Evolutionary conservation across 2,888 invertebrate species (phyloP), one percentile per base, ranked within the genome.

Genomic region (Elmis aenea): DNA sequence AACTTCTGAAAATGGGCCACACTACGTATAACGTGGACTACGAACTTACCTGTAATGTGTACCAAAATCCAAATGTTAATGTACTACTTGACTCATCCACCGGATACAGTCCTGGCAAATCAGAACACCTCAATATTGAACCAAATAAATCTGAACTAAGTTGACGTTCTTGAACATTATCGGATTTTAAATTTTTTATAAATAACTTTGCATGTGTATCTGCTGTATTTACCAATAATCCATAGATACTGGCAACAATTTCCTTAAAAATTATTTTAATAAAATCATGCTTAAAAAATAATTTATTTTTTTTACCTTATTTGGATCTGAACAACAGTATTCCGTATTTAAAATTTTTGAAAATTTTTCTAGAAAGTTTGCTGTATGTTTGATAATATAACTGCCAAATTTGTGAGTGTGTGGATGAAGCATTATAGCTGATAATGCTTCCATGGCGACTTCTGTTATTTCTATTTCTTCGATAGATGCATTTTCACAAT

Each of bases 51-150:
- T 94, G 93, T 32, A 94, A 67, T 35, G 85, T 81, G 62, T 89
- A 94, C 94, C 94, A 94, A 66, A 93, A 90, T 2, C 87, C 85
- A 68, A 93, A 84, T 0, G 90, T 79, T 46, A 91, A 75, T 40
- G 83, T 85, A 59, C 92, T 93, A 43, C 86, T 80, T 0, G 81
- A 83, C 68, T 94, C 95, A 57, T 94, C 88, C 2, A 85, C 74
- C 0, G 93, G 93, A 69, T 88, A 94, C 48, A 84, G 77, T 0
- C 93, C 93, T 5, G 83, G 79, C 45, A 83, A 78, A 42, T 83
- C 82, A 24, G 89, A 86, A 57, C 90, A 90, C 35, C 81, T 77
- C 32, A 94, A 67, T 42, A 92, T 72, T 35, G 87, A 73, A 42
- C 81, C 76, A 1, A 93, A 74, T 24, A 91, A 62, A 37, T 77